Evolutionary conservation across 2,113 vertebrate genomes (phyloP), one percentile per base, ranked within the genome.

Genomic region (Hepsetus odoe): DNA sequence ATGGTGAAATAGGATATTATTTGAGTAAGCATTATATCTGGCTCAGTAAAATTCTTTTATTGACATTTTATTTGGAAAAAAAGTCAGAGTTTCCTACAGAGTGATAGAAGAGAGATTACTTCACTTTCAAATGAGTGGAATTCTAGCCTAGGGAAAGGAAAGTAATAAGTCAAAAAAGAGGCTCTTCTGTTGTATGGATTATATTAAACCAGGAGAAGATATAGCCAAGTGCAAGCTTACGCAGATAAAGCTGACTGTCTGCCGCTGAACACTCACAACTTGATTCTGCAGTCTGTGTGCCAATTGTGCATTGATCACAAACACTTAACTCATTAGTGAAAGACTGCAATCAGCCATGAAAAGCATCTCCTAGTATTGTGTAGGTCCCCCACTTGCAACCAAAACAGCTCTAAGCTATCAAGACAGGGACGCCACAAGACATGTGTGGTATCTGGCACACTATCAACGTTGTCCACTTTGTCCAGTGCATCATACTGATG

Each of bases 141-240:
- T 55, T 73, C 12, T 58, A 64, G 59, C 68, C 83, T 24, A 10
- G 40, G 72, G 83, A 84, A 22, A 69, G 35, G 53, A 80, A 80
- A 84, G 72, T 69, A 82, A 84, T 79, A 84, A 76, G 51, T 22
- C n/a, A 24, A 44, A 35, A 73, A 80, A 72, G 44, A 65, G n/a
- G 38, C 56, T 35, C 53, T 53, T 20, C 33, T 65, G 59, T 78
- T 67, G 26, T 33, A 74, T 53, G 42, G 56, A 14, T 30, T 10
- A 46, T 72, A 80, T 80, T 80, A 79, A 58, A 70, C 24, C 71
- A 28, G 62, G 11, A 9, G 16, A 70, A 53, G 72, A 71, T 66
- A 65, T 46, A 51, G 46, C 76, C 49, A 35, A 46, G 74, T 56
- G 42, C 22, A 22, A 71, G 38, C 68, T 49, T 30, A 32, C 67